Evolutionary conservation across 2,888 invertebrate species (phyloP), one percentile per base, ranked within the genome.

Genomic region (Hydriomena furcata): DNA sequence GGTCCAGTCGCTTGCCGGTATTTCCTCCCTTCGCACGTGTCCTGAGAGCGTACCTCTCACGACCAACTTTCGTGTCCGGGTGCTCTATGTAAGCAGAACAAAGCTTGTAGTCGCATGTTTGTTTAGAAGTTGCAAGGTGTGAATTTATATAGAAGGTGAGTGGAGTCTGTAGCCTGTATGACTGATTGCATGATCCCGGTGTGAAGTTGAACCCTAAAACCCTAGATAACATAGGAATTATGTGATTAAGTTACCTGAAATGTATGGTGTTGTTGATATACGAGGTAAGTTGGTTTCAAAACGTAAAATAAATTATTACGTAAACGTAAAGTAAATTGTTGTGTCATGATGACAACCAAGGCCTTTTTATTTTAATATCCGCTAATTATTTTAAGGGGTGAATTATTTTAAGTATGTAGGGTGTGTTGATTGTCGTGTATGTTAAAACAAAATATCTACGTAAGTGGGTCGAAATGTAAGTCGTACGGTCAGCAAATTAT

Each of bases 21-120:
- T 63, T 65, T 68, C 60, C 45, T 52, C 68, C 55, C 62, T 61
- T 48, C 77, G 71, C 63, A 72, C 82, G 85, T 75, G 44, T 64
- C 52, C 50, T 24, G 50, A 41, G 54, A 56, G 28, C 17, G 13
- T 21, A 36, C 7, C n/a, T 53, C 60, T 53, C 73, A 72, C 79
- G 81, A 72, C 45, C 61, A 66, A 71, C 60, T 75, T 74, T 62
- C 60, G 71, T 79, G 71, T 68, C 71, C 73, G 81, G 72, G 79
- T 84, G 80, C 80, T 84, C 70, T 84, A 88, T 86, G 88, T 88
- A 89, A 88, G 88, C 87, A 84, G 20, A 23, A 32, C 23, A 7
- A 30, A 35, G 37, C 32, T 86, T 75, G 58, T 65, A 66, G 71
- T 72, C 81, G 88, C 87, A 88, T 88, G 87, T 79, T 84, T 83